Evolutionary conservation across 1,140 invertebrate species (phyloP), one percentile per base, ranked within the genome.

Genomic region (Drosophila pseudoananassae): DNA sequence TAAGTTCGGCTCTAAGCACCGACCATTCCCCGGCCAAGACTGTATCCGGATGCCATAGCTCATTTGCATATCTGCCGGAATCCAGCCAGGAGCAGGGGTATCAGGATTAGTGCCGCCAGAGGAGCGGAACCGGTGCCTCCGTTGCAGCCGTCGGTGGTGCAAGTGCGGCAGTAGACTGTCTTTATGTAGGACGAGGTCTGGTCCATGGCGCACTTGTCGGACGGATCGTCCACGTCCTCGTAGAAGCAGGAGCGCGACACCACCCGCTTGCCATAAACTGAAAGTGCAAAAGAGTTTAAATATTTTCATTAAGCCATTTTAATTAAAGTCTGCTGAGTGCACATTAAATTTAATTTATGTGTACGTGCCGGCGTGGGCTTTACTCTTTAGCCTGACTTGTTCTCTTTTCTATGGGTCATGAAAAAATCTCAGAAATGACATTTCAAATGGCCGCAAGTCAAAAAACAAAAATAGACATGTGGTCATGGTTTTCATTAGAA

Each of bases 181-280:
- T 91, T 92, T 12, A 91, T 91, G 55, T 92, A 92, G 14, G 91
- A 92, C n/a, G 91, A 92, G 36, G 88, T 89, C 14, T 84, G 90
- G 50, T 88, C 89, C 53, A 82, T 90, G 36, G 80, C 78, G 53
- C 91, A 92, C 51, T 88, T 88, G 61, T 92, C 91, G 27, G 88
- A 65, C 53, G 91, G 69, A 52, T 91, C 91, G 52, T 89, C 89
- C 12, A 90, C 55, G 56, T 92, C 91, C 73, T 92, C 91, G 36
- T 91, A 92, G 58, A 91, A 92, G 25, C 91, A 92, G 52, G 91
- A 92, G 17, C 91, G 91, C 3, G 90, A 83, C 63, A 92, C 83
- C 29, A 92, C 90, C 31, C 77, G 78, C 65, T 92, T 92, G 60
- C 91, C 91, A 54, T 92, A 92, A 51, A 92, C 91, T 92, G 79